A percentile compares a stretch with the other conserved stretches of the same genome.
These are phyloP conservation scores for Macrophya annulata DNA, from an alignment of 2,888 invertebrate genomes.

Conservation along the genomic window DNA sequence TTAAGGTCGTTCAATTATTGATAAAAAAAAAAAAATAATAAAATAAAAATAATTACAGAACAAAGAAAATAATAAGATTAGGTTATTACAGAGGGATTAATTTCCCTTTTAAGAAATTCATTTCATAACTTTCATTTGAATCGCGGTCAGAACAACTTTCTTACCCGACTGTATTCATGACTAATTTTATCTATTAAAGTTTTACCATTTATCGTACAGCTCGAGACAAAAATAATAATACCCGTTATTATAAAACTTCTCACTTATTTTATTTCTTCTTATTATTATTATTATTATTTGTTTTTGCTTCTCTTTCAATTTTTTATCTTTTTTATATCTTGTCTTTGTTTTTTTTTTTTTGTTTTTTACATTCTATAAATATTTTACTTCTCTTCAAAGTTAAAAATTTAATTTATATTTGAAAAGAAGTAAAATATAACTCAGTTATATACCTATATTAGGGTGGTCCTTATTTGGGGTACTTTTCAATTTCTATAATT, in stretches of 20 bases:
- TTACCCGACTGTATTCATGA: constrained; percentile 69
- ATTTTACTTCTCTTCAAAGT: background rate
- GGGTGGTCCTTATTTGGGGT: too few species aligned
- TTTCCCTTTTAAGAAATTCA: constrained; percentile 21
- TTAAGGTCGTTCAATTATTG: background rate
- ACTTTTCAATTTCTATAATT: too few species aligned
- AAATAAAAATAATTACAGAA: background rate
- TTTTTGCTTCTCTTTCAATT: background rate
- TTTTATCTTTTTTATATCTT: background rate
- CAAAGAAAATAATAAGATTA: background rate
- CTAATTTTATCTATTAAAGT: constrained; percentile 78
- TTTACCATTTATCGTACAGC: constrained; percentile 70
- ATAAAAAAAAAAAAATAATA: background rate
- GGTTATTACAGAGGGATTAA: background rate
- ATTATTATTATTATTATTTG: background rate
- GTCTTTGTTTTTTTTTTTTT: background rate
- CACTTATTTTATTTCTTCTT: background rate
- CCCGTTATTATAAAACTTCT: background rate
- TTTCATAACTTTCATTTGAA: constrained; percentile 74
- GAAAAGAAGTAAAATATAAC: background rate
- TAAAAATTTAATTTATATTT: constrained; percentile 5
- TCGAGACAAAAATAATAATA: constrained; percentile 59
- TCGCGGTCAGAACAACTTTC: constrained; percentile 75
- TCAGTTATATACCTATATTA: background rate
- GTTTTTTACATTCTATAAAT: background rate